A percentile compares a stretch with the other conserved stretches of the same genome.
Evolutionary conservation across 2,113 vertebrate genomes (phyloP).

Genomic region (Acrocephalus arundinaceus): DNA sequence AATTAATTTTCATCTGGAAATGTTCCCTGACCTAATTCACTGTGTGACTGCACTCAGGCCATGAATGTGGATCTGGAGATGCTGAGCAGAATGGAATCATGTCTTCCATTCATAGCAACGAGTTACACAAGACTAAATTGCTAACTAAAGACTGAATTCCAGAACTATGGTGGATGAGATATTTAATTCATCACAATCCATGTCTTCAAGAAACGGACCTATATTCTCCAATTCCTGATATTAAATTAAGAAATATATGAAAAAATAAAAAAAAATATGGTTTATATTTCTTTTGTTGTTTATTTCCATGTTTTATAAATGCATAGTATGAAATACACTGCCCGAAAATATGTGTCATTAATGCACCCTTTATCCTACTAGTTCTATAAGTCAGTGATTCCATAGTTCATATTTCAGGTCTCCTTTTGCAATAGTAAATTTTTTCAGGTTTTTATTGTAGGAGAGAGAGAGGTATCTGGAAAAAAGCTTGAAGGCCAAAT

Average conservation of each 20-base stretch:
- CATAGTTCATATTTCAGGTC: neutral
- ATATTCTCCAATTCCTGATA: neutral
- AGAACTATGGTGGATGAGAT: neutral
- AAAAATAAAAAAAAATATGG: neutral
- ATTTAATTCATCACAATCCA: neutral
- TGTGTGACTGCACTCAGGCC: neutral
- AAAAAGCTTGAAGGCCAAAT: neutral
- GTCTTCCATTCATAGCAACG: neutral
- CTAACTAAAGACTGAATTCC: neutral
- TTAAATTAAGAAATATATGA: neutral
- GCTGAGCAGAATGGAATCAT: neutral
- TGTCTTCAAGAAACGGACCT: neutral
- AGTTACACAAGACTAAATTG: neutral
- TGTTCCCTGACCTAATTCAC: neutral
- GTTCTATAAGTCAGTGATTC: neutral
- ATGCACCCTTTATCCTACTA: neutral
- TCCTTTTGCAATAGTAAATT: constrained; percentile 44
- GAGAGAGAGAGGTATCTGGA: neutral
- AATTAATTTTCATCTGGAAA: neutral
- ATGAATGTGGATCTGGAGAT: neutral
- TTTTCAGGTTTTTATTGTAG: constrained; percentile 31
- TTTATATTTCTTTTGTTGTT: neutral
- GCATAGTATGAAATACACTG: neutral
- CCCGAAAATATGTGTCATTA: neutral
- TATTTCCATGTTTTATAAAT: neutral